phyloP scores from a whole-genome alignment of 2,888 invertebrate genomes.

The Seladonia tumulorum region DNA sequence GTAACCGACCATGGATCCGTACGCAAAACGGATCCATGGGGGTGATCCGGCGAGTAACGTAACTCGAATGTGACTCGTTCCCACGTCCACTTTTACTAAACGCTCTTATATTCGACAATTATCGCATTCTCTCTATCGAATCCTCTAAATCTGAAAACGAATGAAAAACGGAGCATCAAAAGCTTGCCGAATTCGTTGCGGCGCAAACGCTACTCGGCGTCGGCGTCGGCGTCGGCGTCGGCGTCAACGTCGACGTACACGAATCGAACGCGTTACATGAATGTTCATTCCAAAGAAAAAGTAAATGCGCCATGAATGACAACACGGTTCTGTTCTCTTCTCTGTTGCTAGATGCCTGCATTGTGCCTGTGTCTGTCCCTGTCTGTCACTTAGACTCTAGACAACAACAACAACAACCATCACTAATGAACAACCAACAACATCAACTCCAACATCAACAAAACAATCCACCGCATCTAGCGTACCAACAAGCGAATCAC shows the following conservation, averaged over 20 bases:
- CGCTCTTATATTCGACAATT: not conserved
- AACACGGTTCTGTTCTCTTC: constrained; percentile 87
- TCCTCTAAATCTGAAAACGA: not conserved
- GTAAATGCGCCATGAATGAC: constrained; percentile 83
- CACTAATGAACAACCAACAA: constrained; percentile 82
- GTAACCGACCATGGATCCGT: not conserved
- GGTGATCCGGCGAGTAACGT: not conserved
- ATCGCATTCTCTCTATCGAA: not conserved
- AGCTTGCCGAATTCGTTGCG: not conserved
- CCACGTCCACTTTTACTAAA: not conserved
- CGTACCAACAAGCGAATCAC: constrained; percentile 85
- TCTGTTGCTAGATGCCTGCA: constrained; percentile 98
- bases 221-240: not conserved
- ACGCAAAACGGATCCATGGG: not conserved
- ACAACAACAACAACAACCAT: constrained; percentile 82
- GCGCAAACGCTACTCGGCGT: constrained; percentile 1
- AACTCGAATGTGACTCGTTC: not conserved
- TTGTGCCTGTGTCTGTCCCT: constrained; percentile 85
- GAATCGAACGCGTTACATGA: constrained; percentile 27
- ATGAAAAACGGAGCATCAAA: not conserved
- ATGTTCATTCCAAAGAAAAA: constrained; percentile 42
- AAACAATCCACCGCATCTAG: constrained; percentile 85
- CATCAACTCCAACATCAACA: constrained; percentile 83
- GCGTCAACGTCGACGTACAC: not conserved
- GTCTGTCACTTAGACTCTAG: constrained; percentile 85